A percentile compares a stretch with the other conserved stretches of the same genome.
Evolutionary conservation across 2,113 vertebrate genomes (phyloP).

Genomic region (Aptenodytes forsteri): DNA sequence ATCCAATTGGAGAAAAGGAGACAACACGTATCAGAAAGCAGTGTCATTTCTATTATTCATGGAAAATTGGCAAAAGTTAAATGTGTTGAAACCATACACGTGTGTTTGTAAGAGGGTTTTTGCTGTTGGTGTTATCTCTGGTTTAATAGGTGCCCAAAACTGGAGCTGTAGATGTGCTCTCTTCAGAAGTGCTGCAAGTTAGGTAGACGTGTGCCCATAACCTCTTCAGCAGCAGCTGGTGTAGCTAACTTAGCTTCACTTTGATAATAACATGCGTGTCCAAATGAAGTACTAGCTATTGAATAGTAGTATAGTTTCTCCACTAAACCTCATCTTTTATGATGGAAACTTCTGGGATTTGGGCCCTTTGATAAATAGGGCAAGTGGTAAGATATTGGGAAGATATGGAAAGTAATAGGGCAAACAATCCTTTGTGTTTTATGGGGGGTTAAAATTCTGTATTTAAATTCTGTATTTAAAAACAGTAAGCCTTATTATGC

Average conservation of each 20-base stretch:
- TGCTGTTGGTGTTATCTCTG: not conserved
- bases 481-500: not conserved
- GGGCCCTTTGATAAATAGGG: not conserved
- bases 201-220: not conserved
- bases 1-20: not conserved
- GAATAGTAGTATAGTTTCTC: not conserved
- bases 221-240: not conserved
- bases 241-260: not conserved
- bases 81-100: accelerated
- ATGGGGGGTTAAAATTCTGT: not conserved
- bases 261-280: not conserved
- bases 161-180: not conserved
- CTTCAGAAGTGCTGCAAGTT: not conserved
- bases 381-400: not conserved
- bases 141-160: not conserved
- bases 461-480: not conserved
- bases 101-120: not conserved
- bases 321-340: not conserved
- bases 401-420: not conserved
- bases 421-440: not conserved
- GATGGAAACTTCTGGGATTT: not conserved
- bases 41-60: accelerated
- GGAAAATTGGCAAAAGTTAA: not conserved
- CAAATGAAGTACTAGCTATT: no score
- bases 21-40: not conserved